These are phyloP conservation scores for Dunckerocampus dactyliophorus DNA, from an alignment of 2,113 vertebrate genomes.

Conservation along the genomic window DNA sequence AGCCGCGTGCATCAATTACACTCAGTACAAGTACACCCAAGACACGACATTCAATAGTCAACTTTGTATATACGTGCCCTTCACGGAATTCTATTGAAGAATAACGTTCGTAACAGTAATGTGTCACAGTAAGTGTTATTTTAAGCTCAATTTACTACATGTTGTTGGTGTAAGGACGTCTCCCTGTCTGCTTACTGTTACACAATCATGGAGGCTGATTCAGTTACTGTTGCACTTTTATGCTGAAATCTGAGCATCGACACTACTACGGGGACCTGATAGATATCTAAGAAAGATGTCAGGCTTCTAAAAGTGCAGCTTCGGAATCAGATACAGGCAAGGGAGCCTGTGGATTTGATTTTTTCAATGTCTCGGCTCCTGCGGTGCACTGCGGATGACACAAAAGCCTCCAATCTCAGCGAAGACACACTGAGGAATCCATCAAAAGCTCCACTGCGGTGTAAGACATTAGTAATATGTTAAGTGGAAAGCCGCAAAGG, in stretches of 20 bases:
- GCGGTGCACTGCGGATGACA: slow-evolving; percentile 23
- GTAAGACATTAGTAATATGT: slow-evolving; percentile 33
- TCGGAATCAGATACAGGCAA: slow-evolving; percentile 1
- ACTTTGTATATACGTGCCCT: too few relatives aligned
- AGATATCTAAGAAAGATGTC: not conserved
- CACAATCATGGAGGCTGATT: not conserved
- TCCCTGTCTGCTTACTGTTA: not conserved
- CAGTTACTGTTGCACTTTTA: not conserved
- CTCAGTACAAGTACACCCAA: too few relatives aligned
- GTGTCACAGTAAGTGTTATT: too few relatives aligned
- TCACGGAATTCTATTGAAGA: too few relatives aligned
- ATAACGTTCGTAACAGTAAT: too few relatives aligned
- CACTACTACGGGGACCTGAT: not conserved
- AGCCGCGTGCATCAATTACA: too few relatives aligned
- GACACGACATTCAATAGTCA: too few relatives aligned
- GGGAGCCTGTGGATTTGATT: slow-evolving; percentile 25
- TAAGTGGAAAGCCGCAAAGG: slow-evolving; percentile 39
- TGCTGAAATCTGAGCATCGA: slow-evolving; percentile 5
- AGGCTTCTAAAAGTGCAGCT: slow-evolving; percentile 3
- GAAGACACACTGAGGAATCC: slow-evolving; percentile 35
- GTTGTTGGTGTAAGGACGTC: too few relatives aligned
- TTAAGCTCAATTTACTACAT: too few relatives aligned
- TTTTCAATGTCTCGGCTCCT: slow-evolving; percentile 27
- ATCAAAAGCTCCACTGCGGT: slow-evolving; percentile 42
- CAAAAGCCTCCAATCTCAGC: slow-evolving; percentile 34